These are phyloP conservation scores for Leucophenga maculata DNA, from an alignment of 2,888 invertebrate genomes.

Conservation along the genomic window DNA sequence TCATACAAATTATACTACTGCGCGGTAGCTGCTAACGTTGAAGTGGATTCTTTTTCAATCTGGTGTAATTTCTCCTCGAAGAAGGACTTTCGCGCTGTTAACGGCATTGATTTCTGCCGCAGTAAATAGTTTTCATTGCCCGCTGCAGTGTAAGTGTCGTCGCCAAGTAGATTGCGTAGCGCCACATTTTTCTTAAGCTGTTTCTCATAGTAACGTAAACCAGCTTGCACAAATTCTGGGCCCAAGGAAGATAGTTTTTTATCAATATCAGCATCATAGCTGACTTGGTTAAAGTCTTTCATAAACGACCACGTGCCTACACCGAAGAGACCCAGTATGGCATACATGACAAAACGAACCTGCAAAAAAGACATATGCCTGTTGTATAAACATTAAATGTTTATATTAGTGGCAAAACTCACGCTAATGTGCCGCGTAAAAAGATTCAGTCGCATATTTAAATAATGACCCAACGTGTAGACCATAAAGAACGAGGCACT, in stretches of 20 bases:
- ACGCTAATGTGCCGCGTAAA: conserved; percentile 74
- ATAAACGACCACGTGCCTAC: conserved; percentile 77
- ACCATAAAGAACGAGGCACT: conserved; percentile 73
- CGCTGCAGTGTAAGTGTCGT: conserved; percentile 76
- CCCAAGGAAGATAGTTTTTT: conserved; percentile 76
- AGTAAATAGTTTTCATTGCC: conserved; percentile 82
- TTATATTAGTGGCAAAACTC: conserved; percentile 34
- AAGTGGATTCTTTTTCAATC: conserved; percentile 39
- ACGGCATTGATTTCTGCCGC: conserved; percentile 78
- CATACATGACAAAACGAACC: conserved; percentile 74
- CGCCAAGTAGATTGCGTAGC: conserved; percentile 74
- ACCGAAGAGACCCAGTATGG: conserved; percentile 75
- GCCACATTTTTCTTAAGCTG: conserved; percentile 82
- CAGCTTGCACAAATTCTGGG: conserved; percentile 79
- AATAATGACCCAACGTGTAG: conserved; percentile 74
- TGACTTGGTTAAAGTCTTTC: conserved; percentile 78
- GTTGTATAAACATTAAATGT: neutral
- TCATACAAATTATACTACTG: neutral
- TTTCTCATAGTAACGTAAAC: conserved; percentile 84
- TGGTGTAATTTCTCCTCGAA: conserved; percentile 76
- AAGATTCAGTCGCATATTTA: conserved; percentile 76
- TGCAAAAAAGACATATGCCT: too few relatives aligned
- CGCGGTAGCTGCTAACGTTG: neutral
- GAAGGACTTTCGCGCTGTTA: conserved; percentile 78
- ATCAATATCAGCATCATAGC: conserved; percentile 79